Base-by-base conservation (phyloP, 2,113 vertebrate species). In the Gorsachius goisagi region DNA sequence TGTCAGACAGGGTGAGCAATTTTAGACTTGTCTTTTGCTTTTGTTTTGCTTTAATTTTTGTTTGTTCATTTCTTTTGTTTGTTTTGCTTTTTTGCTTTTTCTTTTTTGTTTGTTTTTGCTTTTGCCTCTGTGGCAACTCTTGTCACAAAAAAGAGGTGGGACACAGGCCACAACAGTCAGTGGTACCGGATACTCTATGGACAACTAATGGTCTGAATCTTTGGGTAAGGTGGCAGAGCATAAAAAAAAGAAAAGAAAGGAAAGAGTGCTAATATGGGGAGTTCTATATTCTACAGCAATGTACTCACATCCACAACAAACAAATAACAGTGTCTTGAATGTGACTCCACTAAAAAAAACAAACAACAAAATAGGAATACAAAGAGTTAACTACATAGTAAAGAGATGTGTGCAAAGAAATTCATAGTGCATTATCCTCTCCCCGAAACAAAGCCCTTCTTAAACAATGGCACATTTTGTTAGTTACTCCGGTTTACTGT, bases 1-100 rank as follows among this genome's bases (percentile, higher is more conserved):
- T 99, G 99, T 99, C 99, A 99, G 99, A 99, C 99, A 99, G 98
- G 98, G 99, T 99, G 99, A 99, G 99, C 98, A 99, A 99, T 99
- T 99, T 99, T 99, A 98, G 98, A 98, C 98, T 98, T 98, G 97
- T 97, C 97, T 97, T 96, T 97, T 98, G 97, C 83, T 96, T 97
- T 97, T 97, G 98, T 98, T 98, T 98, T 49, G 91, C 97, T 97
- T 98, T 97, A 98, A 97, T 97, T 98, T 98, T 95, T 97, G 93
- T 97, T 95, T 94, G 95, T 96, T 92, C 97, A 94, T 85, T 98
- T 97, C 96, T 96, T 97, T 98, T 95, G 85, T 96, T 95, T 88
- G 75, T 93, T 95, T 93, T 88, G 96, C 71, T 97, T 97, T 94
- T 89, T 87, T 64, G 89, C 71, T 97, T 97, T 98, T 97, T 94